phyloP scores from a whole-genome alignment of 2,888 invertebrate species.

The Phaedon cochleariae region DNA sequence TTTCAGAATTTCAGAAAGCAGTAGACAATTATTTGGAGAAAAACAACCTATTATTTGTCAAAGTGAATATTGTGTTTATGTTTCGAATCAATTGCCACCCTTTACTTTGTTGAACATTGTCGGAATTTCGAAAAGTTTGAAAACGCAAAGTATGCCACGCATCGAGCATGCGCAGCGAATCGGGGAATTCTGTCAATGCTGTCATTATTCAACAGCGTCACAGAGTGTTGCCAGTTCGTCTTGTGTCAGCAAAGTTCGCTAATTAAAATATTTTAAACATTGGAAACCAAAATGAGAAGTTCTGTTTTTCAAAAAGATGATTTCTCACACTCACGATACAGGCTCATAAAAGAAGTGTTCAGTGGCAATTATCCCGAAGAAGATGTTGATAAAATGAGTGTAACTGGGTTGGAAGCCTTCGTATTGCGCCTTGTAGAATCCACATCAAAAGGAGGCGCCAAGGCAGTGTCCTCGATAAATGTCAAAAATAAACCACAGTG shows the following conservation, averaged over 20 bases:
- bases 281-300: slow-evolving; percentile 15
- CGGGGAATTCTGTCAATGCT: not conserved
- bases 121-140: too few relatives aligned
- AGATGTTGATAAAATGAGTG: slow-evolving; percentile 19
- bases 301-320: not conserved
- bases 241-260: not conserved
- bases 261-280: not conserved
- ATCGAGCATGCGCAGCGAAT: not conserved
- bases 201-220: not conserved
- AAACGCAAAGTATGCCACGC: too few relatives aligned
- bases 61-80: too few relatives aligned
- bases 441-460: slow-evolving; percentile 24
- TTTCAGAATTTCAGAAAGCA: not conserved
- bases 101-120: too few relatives aligned
- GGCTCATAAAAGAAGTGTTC: slow-evolving; percentile 21
- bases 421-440: slow-evolving; percentile 23
- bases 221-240: slow-evolving; percentile 6
- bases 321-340: slow-evolving; percentile 1
- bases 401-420: slow-evolving; percentile 16
- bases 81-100: not conserved
- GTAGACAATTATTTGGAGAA: too few relatives aligned
- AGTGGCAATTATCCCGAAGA: slow-evolving; percentile 22
- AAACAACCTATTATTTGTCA: too few relatives aligned
- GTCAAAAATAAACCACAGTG: slow-evolving; percentile 17
- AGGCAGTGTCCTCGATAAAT: slow-evolving; percentile 16